Base-by-base conservation (phyloP, 2,888 invertebrate species). In the Acanthacorydalis orientalis region DNA sequence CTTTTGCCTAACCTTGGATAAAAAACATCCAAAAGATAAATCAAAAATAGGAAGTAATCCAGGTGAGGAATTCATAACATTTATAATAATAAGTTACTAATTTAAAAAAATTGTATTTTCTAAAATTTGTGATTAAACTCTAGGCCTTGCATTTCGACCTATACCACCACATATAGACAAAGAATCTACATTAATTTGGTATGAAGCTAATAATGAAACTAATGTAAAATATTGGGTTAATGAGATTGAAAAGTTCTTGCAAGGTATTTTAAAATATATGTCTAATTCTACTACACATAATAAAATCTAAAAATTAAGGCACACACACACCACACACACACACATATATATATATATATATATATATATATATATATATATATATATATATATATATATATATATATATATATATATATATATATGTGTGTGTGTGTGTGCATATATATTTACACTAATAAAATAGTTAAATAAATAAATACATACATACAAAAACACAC, bases 161-260 rank as follows among this genome's bases (percentile, higher is more conserved):
- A 89, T 91, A 85, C 92, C 90, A 54, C 81, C 91, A 57, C 85
- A 86, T 58, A 77, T 78, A 50, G 91, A 88, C 65, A 88, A 92
- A 57, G 93, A 93, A 65, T 95, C 93, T 65, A 96, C 96, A 53
- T 78, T 98, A 59, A 87, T 98, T 68, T 90, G 92, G 83, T 96
- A 92, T 75, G 84, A 81, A 67, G 77, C 79, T 53, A 76, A 76
- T 57, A 79, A 82, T 61, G 75, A 76, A 60, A 80, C 82, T 48
- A 88, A 88, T 63, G 81, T 80, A 60, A 73, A 79, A 57, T 80
- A 82, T 61, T 91, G 90, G 90, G 78, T 82, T 54, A 69, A 73
- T 46, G 80, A 83, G 64, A 74, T 91, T 56, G 78, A 81, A 55
- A 68, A 70, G 44, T 92, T 86, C 66, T 72, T 93, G 54, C 69